Conservation (phyloP, 1,140 invertebrate species). For the Tetranychus urticae region DNA sequence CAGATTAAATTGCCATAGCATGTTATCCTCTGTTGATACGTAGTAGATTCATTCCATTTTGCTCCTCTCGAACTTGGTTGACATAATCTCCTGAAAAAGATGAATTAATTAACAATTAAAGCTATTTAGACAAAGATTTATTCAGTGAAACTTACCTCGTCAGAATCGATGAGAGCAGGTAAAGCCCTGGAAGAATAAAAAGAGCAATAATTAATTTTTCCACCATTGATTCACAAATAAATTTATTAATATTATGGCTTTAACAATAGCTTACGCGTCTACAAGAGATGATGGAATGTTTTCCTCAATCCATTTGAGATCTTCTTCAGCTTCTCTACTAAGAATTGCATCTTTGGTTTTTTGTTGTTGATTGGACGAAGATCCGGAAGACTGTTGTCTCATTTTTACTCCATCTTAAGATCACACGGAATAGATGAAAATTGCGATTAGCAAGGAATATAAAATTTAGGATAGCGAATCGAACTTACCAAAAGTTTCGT, state of each 20-base stretch:
- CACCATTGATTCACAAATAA: background rate
- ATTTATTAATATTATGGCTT: background rate
- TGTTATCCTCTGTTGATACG: no score
- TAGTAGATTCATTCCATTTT: constrained; percentile 47
- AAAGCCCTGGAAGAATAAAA: constrained; percentile 27
- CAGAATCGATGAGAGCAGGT: constrained; percentile 52
- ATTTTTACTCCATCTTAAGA: constrained; percentile 38
- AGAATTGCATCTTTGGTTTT: constrained; percentile 11
- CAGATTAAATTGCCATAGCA: no score
- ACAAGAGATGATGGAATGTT: constrained; percentile 52
- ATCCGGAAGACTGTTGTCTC: constrained; percentile 20
- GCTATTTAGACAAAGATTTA: background rate
- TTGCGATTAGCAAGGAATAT: constrained; percentile 4
- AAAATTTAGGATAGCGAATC: background rate
- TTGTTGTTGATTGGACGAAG: background rate
- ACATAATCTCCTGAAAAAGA: constrained; percentile 40
- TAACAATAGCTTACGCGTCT: constrained; percentile 30
- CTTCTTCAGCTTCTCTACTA: constrained; percentile 34
- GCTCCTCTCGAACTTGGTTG: constrained; percentile 64
- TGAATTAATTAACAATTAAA: constrained; percentile 1
- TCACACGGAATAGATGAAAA: constrained; percentile 4
- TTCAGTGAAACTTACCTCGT: constrained; percentile 31
- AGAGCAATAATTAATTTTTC: background rate
- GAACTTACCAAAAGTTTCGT: constrained; percentile 44
- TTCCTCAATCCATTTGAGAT: constrained; percentile 72